phyloP scores from a whole-genome alignment of 2,797 vertebrate genomes.

The Parauchenoglanis punctatus region DNA sequence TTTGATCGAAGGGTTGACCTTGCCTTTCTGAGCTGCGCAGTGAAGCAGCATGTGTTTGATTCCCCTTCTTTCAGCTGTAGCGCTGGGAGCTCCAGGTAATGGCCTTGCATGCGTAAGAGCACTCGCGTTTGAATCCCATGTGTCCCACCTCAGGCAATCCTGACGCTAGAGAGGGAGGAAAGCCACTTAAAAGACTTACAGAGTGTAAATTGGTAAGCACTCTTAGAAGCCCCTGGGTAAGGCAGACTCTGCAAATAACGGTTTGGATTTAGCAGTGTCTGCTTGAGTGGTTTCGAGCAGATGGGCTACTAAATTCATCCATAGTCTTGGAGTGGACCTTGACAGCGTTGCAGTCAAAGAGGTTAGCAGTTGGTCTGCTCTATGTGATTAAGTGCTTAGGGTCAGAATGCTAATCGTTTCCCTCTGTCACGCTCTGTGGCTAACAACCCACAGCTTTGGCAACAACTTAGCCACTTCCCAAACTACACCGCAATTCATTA shows the following conservation, averaged over 20 bases:
- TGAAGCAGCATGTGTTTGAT: slow-evolving; percentile 42
- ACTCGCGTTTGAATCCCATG: slow-evolving; percentile 54
- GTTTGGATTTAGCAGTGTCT: slow-evolving; percentile 57
- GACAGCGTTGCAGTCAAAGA: slow-evolving; percentile 57
- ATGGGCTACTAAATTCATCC: slow-evolving; percentile 40
- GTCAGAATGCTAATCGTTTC: slow-evolving; percentile 72
- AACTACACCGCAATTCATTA: slow-evolving; percentile 33
- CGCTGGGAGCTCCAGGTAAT: slow-evolving; percentile 51
- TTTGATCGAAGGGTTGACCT: slow-evolving; percentile 54
- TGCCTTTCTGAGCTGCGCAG: slow-evolving; percentile 54
- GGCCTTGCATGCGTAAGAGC: slow-evolving; percentile 52
- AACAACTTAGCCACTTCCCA: slow-evolving; percentile 19
- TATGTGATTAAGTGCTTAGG: slow-evolving; percentile 71
- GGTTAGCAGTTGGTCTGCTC: slow-evolving; percentile 65
- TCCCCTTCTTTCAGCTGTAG: slow-evolving; percentile 27
- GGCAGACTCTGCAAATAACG: slow-evolving; percentile 57
- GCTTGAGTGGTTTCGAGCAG: slow-evolving; percentile 40
- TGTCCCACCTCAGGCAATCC: slow-evolving; percentile 57
- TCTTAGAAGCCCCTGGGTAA: slow-evolving; percentile 59
- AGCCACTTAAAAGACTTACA: slow-evolving; percentile 62
- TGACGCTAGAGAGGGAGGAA: slow-evolving; percentile 39
- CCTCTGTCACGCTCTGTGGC: slow-evolving; percentile 62
- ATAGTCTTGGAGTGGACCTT: slow-evolving; percentile 42
- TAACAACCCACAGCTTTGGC: slow-evolving; percentile 61
- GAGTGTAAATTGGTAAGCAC: slow-evolving; percentile 61